phyloP scores from a whole-genome alignment of 1,140 invertebrate genomes.

The Temnothorax curvispinosus region DNA sequence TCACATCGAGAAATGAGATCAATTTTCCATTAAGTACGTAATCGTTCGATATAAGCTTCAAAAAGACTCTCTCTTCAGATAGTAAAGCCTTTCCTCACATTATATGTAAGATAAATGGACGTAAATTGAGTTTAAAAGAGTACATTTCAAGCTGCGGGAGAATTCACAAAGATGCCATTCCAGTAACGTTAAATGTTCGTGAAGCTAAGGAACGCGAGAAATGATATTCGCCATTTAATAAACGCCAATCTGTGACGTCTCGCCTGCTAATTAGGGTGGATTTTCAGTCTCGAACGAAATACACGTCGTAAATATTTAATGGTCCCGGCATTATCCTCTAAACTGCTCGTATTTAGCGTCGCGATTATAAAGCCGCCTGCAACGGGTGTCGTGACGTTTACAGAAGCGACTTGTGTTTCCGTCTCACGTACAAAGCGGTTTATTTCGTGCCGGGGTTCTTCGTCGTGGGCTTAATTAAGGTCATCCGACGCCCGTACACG shows the following conservation, averaged over 20 bases:
- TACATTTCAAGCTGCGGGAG: background rate
- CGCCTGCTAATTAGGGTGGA: background rate
- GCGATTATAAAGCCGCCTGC: constrained; percentile 52
- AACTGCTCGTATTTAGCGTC: constrained; percentile 49
- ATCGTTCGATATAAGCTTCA: background rate
- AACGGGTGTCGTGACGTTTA: constrained; percentile 56
- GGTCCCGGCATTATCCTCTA: constrained; percentile 37
- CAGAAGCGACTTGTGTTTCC: constrained; percentile 51
- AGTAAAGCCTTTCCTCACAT: background rate
- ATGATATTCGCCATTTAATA: background rate
- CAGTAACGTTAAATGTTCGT: background rate
- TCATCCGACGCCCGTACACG: constrained; percentile 46
- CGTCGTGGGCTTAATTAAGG: constrained; percentile 68
- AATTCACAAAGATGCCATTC: background rate
- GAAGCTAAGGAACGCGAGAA: background rate
- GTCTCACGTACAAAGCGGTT: constrained; percentile 62
- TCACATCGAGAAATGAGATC: background rate
- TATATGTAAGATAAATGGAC: background rate
- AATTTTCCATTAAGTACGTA: constrained; percentile 28
- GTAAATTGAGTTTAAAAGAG: background rate
- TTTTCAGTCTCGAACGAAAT: constrained; percentile 15
- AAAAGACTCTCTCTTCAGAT: background rate
- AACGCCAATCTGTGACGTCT: background rate
- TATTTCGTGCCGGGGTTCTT: constrained; percentile 50
- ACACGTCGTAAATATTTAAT: constrained; percentile 44